A percentile compares a stretch with the other conserved stretches of the same genome.
These are phyloP conservation scores for Girardinus metallicus DNA, from an alignment of 2,797 vertebrate species.

Conservation along the genomic window DNA sequence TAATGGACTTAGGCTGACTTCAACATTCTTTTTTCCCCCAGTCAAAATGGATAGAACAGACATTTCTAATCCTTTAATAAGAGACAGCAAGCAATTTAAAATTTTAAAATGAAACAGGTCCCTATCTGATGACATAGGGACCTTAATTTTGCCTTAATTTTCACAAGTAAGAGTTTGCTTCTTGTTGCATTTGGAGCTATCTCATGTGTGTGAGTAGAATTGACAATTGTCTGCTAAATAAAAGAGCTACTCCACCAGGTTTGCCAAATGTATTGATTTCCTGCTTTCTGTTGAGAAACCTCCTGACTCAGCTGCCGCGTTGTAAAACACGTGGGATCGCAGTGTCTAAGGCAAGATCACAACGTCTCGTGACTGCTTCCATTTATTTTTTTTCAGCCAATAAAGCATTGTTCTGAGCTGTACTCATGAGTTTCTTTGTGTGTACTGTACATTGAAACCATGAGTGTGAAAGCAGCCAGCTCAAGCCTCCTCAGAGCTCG, in stretches of 20 bases:
- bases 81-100: background rate
- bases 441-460: slow-evolving; percentile 16
- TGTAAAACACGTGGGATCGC: slow-evolving; percentile 23
- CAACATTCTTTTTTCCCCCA: background rate
- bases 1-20: background rate
- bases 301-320: slow-evolving; percentile 42
- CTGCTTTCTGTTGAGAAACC: slow-evolving; percentile 11
- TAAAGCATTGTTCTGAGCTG: slow-evolving; percentile 39
- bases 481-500: slow-evolving; percentile 18
- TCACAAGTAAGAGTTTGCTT: slow-evolving; percentile 3
- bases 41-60: background rate
- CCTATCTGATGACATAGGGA: background rate
- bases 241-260: slow-evolving; percentile 7
- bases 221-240: slow-evolving; percentile 8
- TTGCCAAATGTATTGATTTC: background rate
- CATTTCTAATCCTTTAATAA: background rate
- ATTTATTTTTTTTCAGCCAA: slow-evolving; percentile 27
- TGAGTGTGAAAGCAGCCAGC: slow-evolving; percentile 33
- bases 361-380: slow-evolving; percentile 49
- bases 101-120: background rate
- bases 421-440: background rate
- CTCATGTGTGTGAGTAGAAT: slow-evolving; percentile 3
- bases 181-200: background rate
- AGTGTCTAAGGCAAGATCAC: slow-evolving; percentile 37
- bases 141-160: background rate